Evolutionary conservation across 2,888 invertebrate species (phyloP).

Genomic region (Neoitamus cyanurus): DNA sequence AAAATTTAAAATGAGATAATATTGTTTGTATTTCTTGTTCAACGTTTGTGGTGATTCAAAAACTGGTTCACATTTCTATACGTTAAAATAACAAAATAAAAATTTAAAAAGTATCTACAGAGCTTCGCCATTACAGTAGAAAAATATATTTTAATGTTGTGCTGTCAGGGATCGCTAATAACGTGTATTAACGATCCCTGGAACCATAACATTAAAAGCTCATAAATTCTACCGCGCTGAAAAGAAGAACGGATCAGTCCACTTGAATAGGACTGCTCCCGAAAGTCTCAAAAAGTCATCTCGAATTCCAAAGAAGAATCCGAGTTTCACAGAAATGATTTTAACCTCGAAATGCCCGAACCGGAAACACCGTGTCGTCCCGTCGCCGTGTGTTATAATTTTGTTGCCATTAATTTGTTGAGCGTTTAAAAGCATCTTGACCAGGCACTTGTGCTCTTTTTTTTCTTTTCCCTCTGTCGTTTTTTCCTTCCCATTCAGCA

Average conservation of each 20-base stretch:
- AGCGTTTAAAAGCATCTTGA: conserved; percentile 7
- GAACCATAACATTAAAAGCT: not conserved
- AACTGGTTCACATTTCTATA: too few species aligned
- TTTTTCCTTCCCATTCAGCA: not conserved
- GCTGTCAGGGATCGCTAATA: too few species aligned
- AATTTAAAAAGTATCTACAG: too few species aligned
- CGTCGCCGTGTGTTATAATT: conserved; percentile 18
- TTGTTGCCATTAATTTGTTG: conserved; percentile 38
- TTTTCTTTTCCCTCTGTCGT: conserved; percentile 7
- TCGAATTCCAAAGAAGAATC: not conserved
- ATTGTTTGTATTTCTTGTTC: too few species aligned
- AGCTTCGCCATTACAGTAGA: too few species aligned
- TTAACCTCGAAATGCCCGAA: conserved; percentile 26
- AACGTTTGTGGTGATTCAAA: too few species aligned
- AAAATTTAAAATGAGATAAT: too few species aligned
- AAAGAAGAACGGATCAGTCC: not conserved
- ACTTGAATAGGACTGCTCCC: not conserved
- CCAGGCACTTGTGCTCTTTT: conserved; percentile 7
- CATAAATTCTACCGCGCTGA: not conserved
- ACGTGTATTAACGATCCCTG: not conserved
- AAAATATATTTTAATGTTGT: too few species aligned
- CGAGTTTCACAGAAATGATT: not conserved
- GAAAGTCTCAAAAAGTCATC: not conserved
- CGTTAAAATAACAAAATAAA: too few species aligned
- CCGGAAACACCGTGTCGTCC: not conserved